Evolutionary conservation across 2,113 vertebrate species (phyloP), one percentile per base, ranked within the genome.

Genomic region (Myotis yumanensis): DNA sequence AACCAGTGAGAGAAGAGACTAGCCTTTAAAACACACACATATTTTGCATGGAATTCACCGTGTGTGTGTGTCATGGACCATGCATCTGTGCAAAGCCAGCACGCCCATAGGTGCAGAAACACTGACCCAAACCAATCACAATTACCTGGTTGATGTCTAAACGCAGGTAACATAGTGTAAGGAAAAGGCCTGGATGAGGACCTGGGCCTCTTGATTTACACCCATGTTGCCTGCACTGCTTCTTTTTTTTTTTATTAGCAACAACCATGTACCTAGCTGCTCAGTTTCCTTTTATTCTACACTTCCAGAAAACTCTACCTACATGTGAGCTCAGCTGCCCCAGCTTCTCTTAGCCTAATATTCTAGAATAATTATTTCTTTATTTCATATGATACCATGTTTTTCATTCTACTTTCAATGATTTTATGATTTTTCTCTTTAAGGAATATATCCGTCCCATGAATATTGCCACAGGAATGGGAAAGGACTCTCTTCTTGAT

Each of bases 291-390:
- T 82, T 81, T 40, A 46, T 32, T 43, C 32, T 51, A 11, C 6
- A 46, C 17, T 69, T 92, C 48, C 30, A 93, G 51, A 35, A 90
- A 92, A 62, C 35, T 17, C 20, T 7, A 76, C 5, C 37, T 72
- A 40, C 6, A 10, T 95, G 32, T 51, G 59, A 62, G 12, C 84
- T 92, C 64, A 54, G 11, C 88, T 90, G 85, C 22, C 81, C 46
- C 54, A 11, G 40, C 11, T 94, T 87, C 30, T 30, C 28, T 82
- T 64, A 46, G 14, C 23, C 64, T 69, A 62, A 8, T 80, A 68
- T 94, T 95, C 64, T 91, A 35, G 51, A 91, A 84, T 43, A 87
- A 80, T 59, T 71, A 76, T 89, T 11, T 5, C 12, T 12, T 91
- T 28, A 35, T 76, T 90, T 84, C 64, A 68, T 75, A 35, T 52